These are phyloP conservation scores for Umimayanthus kanabou DNA, from an alignment of 92 coral and sea anemone genomes.

Conservation along the genomic window DNA sequence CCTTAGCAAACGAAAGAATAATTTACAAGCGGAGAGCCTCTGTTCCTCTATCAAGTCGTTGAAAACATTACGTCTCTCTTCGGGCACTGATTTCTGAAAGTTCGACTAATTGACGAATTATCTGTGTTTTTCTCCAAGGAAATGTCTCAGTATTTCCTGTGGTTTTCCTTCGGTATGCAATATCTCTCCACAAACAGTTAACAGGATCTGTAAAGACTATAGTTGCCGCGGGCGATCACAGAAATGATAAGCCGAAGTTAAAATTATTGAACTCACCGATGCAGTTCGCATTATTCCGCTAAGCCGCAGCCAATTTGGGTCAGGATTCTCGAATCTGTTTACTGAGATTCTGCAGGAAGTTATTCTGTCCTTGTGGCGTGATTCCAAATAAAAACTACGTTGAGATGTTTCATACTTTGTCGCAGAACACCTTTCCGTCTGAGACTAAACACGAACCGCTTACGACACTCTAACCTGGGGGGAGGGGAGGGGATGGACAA, in stretches of 20 bases:
- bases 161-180: constrained; percentile 15
- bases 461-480: background rate
- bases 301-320: background rate
- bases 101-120: background rate
- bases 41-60: background rate
- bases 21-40: constrained; percentile 2
- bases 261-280: constrained; percentile 15
- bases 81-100: background rate
- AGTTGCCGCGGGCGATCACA: constrained; percentile 20
- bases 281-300: background rate
- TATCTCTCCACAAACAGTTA: background rate
- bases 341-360: background rate
- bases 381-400: background rate
- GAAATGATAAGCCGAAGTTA: background rate
- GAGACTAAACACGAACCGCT: background rate
- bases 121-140: background rate
- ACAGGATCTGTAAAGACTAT: background rate
- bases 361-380: background rate
- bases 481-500: background rate
- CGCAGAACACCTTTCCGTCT: constrained; percentile 1
- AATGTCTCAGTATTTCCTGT: background rate
- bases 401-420: background rate
- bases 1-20: constrained; percentile 4
- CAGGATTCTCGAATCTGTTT: constrained; percentile 11
- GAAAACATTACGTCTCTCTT: constrained; percentile 13